Evolutionary conservation across 1,140 invertebrate genomes (phyloP).

Genomic region (Nebria ingens): DNA sequence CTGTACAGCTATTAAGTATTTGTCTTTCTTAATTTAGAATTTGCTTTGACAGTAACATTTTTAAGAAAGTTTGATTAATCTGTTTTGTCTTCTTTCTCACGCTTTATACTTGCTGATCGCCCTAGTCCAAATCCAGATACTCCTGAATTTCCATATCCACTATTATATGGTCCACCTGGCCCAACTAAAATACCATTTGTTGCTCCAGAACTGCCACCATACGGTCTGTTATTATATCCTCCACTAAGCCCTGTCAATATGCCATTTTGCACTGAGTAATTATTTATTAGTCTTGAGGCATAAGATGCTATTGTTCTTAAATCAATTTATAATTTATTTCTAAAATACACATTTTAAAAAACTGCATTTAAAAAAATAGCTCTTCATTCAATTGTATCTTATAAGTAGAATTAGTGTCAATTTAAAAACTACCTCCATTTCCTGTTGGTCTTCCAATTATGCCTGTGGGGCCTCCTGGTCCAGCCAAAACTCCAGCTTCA

Average conservation of each 20-base stretch:
- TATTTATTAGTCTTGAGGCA: too few relatives aligned
- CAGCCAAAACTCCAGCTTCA: constrained; percentile 37
- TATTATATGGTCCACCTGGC: constrained; percentile 26
- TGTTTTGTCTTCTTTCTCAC: constrained; percentile 8
- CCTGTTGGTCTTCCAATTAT: constrained; percentile 33
- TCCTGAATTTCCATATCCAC: constrained; percentile 15
- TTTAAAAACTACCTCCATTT: background rate
- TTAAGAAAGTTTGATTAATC: too few relatives aligned
- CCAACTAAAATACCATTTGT: constrained; percentile 26
- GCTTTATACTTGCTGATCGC: constrained; percentile 5
- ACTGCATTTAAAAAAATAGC: too few relatives aligned
- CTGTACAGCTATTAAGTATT: too few relatives aligned
- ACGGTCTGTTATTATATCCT: background rate
- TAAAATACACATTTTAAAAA: too few relatives aligned
- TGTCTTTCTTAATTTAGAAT: too few relatives aligned
- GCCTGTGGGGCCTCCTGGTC: constrained; percentile 44
- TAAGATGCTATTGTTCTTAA: too few relatives aligned
- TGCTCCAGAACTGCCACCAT: too few relatives aligned
- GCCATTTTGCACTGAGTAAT: too few relatives aligned
- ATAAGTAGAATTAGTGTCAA: background rate
- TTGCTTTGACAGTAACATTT: too few relatives aligned
- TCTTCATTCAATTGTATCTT: too few relatives aligned
- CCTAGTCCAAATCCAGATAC: constrained; percentile 9
- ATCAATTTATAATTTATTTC: too few relatives aligned
- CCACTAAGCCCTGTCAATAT: background rate